phyloP scores from a whole-genome alignment of 2,888 invertebrate species.

The Crossocerus cetratus region DNA sequence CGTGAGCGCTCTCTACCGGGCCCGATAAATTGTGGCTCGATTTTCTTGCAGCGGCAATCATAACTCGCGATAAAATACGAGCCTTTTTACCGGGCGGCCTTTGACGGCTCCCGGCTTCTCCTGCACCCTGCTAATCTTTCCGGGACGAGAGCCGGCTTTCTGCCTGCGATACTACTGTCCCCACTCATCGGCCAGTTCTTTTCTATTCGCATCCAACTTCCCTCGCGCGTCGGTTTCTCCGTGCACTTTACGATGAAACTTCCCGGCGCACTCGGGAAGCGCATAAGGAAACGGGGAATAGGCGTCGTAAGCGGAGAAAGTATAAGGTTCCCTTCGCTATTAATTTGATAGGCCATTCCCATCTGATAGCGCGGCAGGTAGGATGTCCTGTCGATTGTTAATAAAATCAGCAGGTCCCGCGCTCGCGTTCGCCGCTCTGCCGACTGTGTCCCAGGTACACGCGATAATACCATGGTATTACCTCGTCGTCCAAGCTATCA shows the following conservation, averaged over 20 bases:
- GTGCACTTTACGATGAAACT: too few relatives aligned
- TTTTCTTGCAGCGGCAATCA: slow-evolving; percentile 68
- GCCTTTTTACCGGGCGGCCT: slow-evolving; percentile 50
- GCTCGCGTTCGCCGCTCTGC: background rate
- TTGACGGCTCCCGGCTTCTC: slow-evolving; percentile 33
- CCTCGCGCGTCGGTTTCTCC: background rate
- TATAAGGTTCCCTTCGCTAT: too few relatives aligned
- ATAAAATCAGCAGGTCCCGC: slow-evolving; percentile 46
- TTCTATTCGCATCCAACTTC: slow-evolving; percentile 15
- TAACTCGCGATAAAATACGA: slow-evolving; percentile 71
- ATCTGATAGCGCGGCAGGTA: slow-evolving; percentile 17
- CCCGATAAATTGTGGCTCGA: slow-evolving; percentile 66
- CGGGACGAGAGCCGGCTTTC: background rate
- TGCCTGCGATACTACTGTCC: background rate
- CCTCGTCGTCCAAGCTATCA: slow-evolving; percentile 55
- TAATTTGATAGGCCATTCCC: too few relatives aligned
- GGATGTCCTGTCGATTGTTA: slow-evolving; percentile 27
- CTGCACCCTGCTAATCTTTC: slow-evolving; percentile 11
- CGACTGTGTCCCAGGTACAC: slow-evolving; percentile 53
- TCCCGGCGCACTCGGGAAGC: too few relatives aligned
- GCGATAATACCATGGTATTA: slow-evolving; percentile 61
- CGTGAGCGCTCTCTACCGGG: background rate
- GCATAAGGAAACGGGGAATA: too few relatives aligned
- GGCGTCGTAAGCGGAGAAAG: too few relatives aligned
- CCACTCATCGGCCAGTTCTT: background rate